Conservation (phyloP, 2,888 invertebrate genomes). For the Prosapia bicincta region DNA sequence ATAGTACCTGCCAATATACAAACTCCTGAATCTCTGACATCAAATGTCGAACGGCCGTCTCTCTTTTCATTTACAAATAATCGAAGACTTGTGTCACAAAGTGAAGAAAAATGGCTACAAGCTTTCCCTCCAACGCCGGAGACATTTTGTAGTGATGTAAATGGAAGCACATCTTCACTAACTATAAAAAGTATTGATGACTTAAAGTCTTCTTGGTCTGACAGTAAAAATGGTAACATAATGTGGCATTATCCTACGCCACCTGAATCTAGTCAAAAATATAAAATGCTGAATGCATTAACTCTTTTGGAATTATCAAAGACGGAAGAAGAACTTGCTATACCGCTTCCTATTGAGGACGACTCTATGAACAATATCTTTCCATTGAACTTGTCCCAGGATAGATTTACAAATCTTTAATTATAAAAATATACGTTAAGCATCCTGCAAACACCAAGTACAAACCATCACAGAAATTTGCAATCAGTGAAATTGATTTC, state of each 20-base stretch:
- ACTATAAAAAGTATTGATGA: not conserved
- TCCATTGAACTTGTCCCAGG: not conserved
- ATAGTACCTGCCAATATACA: not conserved
- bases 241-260: not conserved
- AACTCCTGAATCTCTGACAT: not conserved
- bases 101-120: not conserved
- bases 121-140: not conserved
- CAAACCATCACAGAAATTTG: not conserved
- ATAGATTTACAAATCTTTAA: conserved; percentile 2
- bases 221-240: not conserved
- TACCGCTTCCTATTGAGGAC: conserved; percentile 16
- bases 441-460: not conserved
- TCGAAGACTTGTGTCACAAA: not conserved
- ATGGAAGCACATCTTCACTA: not conserved
- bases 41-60: not conserved
- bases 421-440: too few relatives aligned
- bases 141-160: not conserved
- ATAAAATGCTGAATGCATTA: not conserved
- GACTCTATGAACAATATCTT: not conserved
- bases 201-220: too few relatives aligned
- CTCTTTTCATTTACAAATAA: not conserved
- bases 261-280: not conserved
- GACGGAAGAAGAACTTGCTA: conserved; percentile 12
- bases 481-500: not conserved
- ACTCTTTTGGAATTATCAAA: not conserved